phyloP scores from a whole-genome alignment of 2,113 vertebrate genomes.

The Colaptes auratus region DNA sequence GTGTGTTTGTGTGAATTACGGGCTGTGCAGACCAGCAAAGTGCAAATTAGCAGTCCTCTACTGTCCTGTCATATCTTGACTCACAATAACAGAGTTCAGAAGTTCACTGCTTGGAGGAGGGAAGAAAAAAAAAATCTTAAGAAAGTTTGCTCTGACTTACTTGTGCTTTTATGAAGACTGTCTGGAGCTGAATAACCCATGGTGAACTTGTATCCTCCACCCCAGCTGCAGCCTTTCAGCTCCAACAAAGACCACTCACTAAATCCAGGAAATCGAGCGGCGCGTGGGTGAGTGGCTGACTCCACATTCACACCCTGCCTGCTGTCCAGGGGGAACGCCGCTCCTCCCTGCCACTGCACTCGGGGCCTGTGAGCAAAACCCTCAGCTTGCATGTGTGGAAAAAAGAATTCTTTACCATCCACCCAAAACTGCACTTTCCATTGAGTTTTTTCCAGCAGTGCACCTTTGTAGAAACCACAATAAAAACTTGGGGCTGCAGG shows the following conservation, averaged over 20 bases:
- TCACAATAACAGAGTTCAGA: constrained; percentile 56
- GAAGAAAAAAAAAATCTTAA: not conserved
- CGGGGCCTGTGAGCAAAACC: not conserved
- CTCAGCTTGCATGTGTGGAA: not conserved
- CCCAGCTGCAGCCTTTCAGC: constrained; percentile 77
- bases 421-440: constrained; percentile 8
- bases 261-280: constrained; percentile 59
- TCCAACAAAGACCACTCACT: constrained; percentile 62
- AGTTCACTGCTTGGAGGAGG: constrained; percentile 40
- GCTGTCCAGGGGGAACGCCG: not conserved
- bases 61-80: constrained; percentile 54
- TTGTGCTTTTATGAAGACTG: constrained; percentile 71
- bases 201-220: constrained; percentile 70
- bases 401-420: not conserved
- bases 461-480: constrained; percentile 48
- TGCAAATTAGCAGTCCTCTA: constrained; percentile 35
- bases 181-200: constrained; percentile 74
- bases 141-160: constrained; percentile 53
- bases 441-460: constrained; percentile 18
- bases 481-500: constrained; percentile 3
- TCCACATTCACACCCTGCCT: not conserved
- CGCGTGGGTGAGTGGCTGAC: constrained; percentile 32
- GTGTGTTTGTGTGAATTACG: constrained; percentile 29
- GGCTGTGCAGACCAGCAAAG: constrained; percentile 11
- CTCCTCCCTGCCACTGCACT: not conserved